Evolutionary conservation across 2,113 vertebrate species (phyloP).

Genomic region (Xiphorhynchus elegans): DNA sequence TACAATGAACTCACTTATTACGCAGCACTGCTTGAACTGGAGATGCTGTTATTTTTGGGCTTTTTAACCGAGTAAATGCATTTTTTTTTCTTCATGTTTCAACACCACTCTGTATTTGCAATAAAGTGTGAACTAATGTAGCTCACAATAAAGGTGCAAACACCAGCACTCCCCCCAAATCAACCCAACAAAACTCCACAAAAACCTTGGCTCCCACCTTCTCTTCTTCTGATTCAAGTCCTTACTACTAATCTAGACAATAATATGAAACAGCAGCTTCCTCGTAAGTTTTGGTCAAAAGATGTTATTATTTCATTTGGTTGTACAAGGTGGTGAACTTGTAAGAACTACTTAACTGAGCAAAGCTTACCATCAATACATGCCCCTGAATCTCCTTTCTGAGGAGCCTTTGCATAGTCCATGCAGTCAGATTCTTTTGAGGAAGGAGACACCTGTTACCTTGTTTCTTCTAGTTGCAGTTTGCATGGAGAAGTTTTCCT

Average conservation of each 20-base stretch:
- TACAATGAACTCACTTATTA: background rate
- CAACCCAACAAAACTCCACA: background rate
- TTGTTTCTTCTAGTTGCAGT: background rate
- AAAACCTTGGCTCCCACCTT: background rate
- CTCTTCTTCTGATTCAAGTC: background rate
- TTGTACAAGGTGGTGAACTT: background rate
- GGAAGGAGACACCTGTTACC: background rate
- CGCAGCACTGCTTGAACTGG: background rate
- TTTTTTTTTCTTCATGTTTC: background rate
- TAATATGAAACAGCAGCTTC: background rate
- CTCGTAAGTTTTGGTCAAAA: background rate
- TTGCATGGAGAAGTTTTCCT: background rate
- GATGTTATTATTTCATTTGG: background rate
- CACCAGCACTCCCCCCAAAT: background rate
- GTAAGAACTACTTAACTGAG: background rate
- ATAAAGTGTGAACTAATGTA: background rate
- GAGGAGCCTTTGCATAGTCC: background rate
- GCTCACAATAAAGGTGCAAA: background rate
- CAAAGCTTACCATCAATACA: background rate
- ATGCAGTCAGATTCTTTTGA: background rate
- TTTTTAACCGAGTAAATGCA: background rate
- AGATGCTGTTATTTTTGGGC: background rate
- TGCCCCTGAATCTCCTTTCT: background rate
- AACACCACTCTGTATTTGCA: background rate
- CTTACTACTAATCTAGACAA: background rate